phyloP scores from a whole-genome alignment of 1,140 invertebrate species.

The Probaryconus sp. region DNA sequence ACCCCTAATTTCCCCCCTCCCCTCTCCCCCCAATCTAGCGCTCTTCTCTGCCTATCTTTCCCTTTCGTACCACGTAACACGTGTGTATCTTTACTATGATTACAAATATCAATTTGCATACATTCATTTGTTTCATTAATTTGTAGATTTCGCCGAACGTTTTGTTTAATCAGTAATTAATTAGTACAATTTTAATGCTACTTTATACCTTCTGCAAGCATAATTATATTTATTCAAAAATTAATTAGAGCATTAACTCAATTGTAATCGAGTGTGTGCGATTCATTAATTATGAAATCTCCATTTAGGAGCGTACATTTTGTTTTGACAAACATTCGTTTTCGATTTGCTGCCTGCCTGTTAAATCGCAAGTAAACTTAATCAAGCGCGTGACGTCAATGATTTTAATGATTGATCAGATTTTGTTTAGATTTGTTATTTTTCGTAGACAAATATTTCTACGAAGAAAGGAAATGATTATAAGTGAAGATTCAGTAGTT shows the following conservation, averaged over 20 bases:
- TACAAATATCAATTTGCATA: slow-evolving; percentile 28
- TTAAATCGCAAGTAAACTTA: too few relatives aligned
- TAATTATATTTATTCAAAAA: background rate
- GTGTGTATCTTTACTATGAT: slow-evolving; percentile 16
- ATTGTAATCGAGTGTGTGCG: background rate
- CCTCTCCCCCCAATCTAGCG: too few relatives aligned
- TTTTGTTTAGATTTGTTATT: too few relatives aligned
- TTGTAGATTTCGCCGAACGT: slow-evolving; percentile 4
- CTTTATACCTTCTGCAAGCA: background rate
- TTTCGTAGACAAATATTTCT: too few relatives aligned
- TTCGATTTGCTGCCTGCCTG: too few relatives aligned
- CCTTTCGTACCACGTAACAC: background rate
- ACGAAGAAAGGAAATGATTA: too few relatives aligned
- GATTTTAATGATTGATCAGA: too few relatives aligned
- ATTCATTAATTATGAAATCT: background rate
- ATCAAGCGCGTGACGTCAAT: too few relatives aligned
- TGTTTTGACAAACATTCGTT: too few relatives aligned
- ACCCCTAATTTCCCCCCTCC: slow-evolving; percentile 19
- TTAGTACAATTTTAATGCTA: slow-evolving; percentile 14
- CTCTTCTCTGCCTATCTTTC: slow-evolving; percentile 2
- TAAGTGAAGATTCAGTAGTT: too few relatives aligned
- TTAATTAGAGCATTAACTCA: background rate
- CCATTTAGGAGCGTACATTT: too few relatives aligned
- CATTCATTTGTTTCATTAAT: slow-evolving; percentile 13
- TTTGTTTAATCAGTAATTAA: slow-evolving; percentile 5